These are phyloP conservation scores for Oreocharis arfaki DNA, from an alignment of 2,113 vertebrate genomes.

Conservation along the genomic window DNA sequence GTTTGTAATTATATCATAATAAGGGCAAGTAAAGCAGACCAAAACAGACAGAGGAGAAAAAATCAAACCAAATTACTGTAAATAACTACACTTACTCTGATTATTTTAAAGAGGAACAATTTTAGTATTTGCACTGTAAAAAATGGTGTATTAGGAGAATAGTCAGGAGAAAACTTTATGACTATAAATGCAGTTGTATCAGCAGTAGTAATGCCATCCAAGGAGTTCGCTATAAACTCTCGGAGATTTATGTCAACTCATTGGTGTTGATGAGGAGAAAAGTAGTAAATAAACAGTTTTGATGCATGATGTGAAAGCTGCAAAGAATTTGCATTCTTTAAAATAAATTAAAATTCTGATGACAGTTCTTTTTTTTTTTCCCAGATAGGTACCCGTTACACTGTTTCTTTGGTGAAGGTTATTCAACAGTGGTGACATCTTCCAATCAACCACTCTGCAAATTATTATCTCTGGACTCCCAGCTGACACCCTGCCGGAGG, in stretches of 20 bases:
- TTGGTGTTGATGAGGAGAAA: background rate
- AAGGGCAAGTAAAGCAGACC: background rate
- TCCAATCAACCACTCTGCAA: conserved; percentile 50
- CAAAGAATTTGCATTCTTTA: background rate
- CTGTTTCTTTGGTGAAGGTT: conserved; percentile 64
- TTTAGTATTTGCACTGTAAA: background rate
- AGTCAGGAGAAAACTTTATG: background rate
- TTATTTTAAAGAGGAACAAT: background rate
- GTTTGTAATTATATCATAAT: conserved; percentile 4
- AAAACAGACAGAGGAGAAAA: background rate
- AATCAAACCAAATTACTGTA: background rate
- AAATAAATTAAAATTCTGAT: conserved; percentile 61
- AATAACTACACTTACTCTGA: background rate
- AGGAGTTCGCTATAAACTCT: background rate
- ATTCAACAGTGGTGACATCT: conserved; percentile 69
- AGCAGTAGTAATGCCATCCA: background rate
- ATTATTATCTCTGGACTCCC: conserved; percentile 72
- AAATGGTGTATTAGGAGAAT: background rate
- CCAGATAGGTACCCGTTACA: conserved; percentile 75
- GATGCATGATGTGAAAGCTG: background rate
- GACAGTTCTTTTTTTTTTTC: conserved; percentile 59
- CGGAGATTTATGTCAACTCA: background rate
- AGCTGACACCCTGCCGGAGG: conserved; percentile 71
- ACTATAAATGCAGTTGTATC: background rate
- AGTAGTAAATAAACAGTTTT: background rate